Evolutionary conservation across 2,888 invertebrate species (phyloP).

Genomic region (Sicus ferrugineus): DNA sequence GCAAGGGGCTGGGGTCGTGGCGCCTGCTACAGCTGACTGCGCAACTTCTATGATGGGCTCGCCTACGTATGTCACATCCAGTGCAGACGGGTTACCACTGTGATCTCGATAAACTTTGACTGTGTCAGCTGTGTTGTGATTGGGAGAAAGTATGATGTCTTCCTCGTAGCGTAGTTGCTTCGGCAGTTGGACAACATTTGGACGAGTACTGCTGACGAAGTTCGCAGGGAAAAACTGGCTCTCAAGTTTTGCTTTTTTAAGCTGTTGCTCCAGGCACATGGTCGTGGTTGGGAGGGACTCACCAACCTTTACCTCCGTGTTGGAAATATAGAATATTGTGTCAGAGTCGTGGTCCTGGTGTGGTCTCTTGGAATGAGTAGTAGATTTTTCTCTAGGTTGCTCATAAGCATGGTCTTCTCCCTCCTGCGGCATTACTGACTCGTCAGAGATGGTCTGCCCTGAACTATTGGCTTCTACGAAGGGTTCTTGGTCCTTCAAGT

Average conservation of each 20-base stretch:
- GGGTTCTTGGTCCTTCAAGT: slow-evolving; percentile 43
- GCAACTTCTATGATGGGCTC: slow-evolving; percentile 64
- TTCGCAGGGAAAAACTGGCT: slow-evolving; percentile 62
- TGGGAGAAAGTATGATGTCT: slow-evolving; percentile 61
- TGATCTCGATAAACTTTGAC: slow-evolving; percentile 56
- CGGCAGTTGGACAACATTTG: slow-evolving; percentile 30
- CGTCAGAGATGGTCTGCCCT: slow-evolving; percentile 50
- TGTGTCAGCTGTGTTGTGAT: slow-evolving; percentile 56
- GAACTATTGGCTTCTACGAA: neutral
- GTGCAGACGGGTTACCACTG: slow-evolving; percentile 51
- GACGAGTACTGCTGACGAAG: slow-evolving; percentile 49
- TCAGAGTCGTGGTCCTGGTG: slow-evolving; percentile 64
- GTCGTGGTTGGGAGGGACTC: slow-evolving; percentile 59
- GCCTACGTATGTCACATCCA: slow-evolving; percentile 64
- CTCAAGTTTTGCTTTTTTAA: slow-evolving; percentile 55
- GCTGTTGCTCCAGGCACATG: slow-evolving; percentile 44
- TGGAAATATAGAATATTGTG: slow-evolving; percentile 65
- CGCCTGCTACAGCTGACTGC: slow-evolving; percentile 48
- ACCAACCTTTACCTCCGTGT: slow-evolving; percentile 64
- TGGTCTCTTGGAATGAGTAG: no score
- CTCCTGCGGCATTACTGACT: slow-evolving; percentile 57
- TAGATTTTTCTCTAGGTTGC: no score
- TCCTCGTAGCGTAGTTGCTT: slow-evolving; percentile 56
- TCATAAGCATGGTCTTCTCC: no score
- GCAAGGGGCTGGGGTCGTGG: slow-evolving; percentile 29